These are phyloP conservation scores for Leptinotarsa tumamoca DNA, from an alignment of 2,888 invertebrate genomes.

Conservation along the genomic window DNA sequence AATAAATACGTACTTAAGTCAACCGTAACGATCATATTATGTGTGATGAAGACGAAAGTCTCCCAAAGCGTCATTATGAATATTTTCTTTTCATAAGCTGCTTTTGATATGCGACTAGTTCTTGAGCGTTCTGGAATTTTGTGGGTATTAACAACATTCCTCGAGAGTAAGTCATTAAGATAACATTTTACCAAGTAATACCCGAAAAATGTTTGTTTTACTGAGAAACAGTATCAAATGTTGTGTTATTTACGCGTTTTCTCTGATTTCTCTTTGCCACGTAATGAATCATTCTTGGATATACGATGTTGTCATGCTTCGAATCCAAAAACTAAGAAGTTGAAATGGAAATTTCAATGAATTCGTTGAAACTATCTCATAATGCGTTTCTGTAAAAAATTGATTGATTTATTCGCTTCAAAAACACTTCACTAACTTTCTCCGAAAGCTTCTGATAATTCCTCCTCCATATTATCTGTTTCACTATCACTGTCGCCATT, in stretches of 20 bases:
- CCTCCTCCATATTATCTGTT: too few relatives aligned
- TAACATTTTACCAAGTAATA: neutral
- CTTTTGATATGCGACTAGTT: slow-evolving; percentile 5
- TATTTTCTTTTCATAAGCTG: neutral
- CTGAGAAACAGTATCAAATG: slow-evolving; percentile 2
- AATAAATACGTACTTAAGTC: neutral
- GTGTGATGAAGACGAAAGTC: slow-evolving; percentile 40
- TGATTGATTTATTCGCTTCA: too few relatives aligned
- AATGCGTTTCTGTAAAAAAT: too few relatives aligned
- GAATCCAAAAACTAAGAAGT: too few relatives aligned
- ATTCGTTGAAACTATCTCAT: too few relatives aligned
- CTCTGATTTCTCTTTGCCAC: neutral
- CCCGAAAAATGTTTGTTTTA: slow-evolving; percentile 12
- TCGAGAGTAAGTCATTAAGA: slow-evolving; percentile 15
- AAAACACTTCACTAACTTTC: too few relatives aligned
- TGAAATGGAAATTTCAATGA: too few relatives aligned
- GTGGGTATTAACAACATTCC: slow-evolving; percentile 8
- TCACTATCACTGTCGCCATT: too few relatives aligned
- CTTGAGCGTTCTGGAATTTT: slow-evolving; percentile 3
- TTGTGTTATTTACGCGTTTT: slow-evolving; percentile 10
- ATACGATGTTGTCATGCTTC: too few relatives aligned
- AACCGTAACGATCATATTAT: slow-evolving; percentile 8
- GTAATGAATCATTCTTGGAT: neutral
- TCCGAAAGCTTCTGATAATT: too few relatives aligned
- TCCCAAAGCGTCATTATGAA: neutral